Base-by-base conservation (phyloP, 1,140 invertebrate genomes). In the Drosophila quadrilineata region DNA sequence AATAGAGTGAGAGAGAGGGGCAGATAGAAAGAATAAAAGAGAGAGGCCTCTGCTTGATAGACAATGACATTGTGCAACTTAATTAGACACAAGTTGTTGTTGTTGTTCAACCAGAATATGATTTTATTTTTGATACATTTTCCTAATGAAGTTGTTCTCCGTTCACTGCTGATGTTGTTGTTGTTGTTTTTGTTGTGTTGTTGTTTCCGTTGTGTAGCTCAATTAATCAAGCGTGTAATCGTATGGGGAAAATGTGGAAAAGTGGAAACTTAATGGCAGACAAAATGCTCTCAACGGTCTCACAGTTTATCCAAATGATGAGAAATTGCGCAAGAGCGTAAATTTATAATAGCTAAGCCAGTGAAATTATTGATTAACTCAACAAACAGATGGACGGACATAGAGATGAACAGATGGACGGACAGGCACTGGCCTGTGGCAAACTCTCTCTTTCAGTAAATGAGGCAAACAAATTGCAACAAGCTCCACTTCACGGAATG, bases 41-140 rank as follows among this genome's bases (percentile, higher is more conserved):
- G n/a, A n/a, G n/a, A n/a, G n/a, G n/a, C n/a, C n/a, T 26, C 43
- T 5, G 19, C 10, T 26, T 46, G 40, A 49, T 35, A 62, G 29
- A 64, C 79, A 77, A 71, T 85, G 67, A 80, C 71, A 85, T 77
- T 84, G 75, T 86, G 80, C 72, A 85, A 71, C 75, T 85, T 85
- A 85, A 85, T 85, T 85, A 85, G 71, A 58, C 79, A 74, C n/a
- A 74, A 71, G 74, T 58, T 77, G 79, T 84, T 71, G 58, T 26
- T 33, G 33, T 19, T 43, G 9, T 31, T 33, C 33, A 46, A 49
- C 57, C 57, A 84, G 77, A 85, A 85, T 76, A 63, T 80, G 45
- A 77, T 58, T 46, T 45, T 45, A 53, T 57, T 68, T 17, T 38
- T 17, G 16, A 14, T 9, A 17, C 41, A 72, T 41, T 72, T 59